Base-by-base conservation (phyloP, 2,797 vertebrate species). In the Babyrousa celebensis region DNA sequence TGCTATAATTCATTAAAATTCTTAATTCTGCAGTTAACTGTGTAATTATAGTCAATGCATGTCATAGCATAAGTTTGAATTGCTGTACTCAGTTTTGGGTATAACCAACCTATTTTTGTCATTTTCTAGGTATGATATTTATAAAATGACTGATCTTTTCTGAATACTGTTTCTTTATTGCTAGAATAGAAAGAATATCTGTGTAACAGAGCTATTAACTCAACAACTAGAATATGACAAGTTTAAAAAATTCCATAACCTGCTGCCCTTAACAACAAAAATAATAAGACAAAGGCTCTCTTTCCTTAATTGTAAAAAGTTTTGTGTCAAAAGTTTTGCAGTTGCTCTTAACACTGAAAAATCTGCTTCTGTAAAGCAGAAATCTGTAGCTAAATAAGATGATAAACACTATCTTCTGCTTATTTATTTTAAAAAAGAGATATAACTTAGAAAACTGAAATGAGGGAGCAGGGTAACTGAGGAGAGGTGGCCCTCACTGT, bases 181-280 rank as follows among this genome's bases (percentile, higher is more conserved):
- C 12, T 8, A 89, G 23, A 87, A 68, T 27, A 89, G 36, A 86
- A 97, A 89, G 68, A 71, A 80, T 70, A 74, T 70, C 78, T 78
- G 21, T 65, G 29, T 78, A 62, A 78, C 63, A 96, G 21, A 95
- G 48, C 43, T 78, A 8, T 60, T 79, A 84, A 56, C 27, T 88
- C 32, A 89, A 58, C 77, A 92, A 82, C 32, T 65, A 84, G 58
- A 85, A 62, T 63, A 56, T 52, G 56, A 36, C 52, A 29, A 87
- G 14, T 17, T 85, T 79, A 82, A 75, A 40, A 82, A 92, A 72
- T 67, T 74, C 54, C 85, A 70, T 77, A 71, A 65, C 27, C n/a
- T 60, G 1, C 1, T 72, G 18, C 77, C 71, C 12, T 75, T 90
- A 91, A 80, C 75, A 85, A 58, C 18, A 85, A 71, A 83, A 74